Base-by-base conservation (phyloP, 2,797 vertebrate genomes). In the Alosa sapidissima region DNA sequence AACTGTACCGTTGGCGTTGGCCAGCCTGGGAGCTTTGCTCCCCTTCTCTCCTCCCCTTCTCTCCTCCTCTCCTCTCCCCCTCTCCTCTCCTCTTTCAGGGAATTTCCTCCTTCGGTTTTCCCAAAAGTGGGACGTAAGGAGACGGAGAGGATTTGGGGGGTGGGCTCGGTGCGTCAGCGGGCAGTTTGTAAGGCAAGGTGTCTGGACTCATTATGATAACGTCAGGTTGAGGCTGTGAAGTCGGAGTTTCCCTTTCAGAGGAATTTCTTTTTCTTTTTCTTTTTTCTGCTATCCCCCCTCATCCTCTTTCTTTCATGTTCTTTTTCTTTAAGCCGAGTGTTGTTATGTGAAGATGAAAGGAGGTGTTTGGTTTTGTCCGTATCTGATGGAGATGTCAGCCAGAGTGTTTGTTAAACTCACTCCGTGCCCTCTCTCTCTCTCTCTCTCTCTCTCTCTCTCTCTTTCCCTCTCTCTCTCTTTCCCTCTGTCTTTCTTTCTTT, bases 381-480 rank as follows among this genome's bases (percentile, higher is more conserved):
- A 72, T 72, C 65, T 72, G 65, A 72, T 72, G 28, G 28, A 33
- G 65, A 72, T 72, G 65, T 72, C 62, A 68, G 62, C 62, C 62
- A 2, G 28, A 68, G 9, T 24, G 7, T 68, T 72, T 33, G 0
- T 36, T 65, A 72, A 72, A 36, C 28, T 72, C 28, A 36, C 65
- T 72, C 28, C 11, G 1, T 72, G 28, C 72, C 58, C 28, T 28
- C 49, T 16, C 52, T 28, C 62, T 75, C 60, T 45, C 9, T 81
- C 72, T 84, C 21, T 24, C 68, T 55, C 62, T 65, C 47, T 49
- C 28, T 33, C 49, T 54, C 49, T 51, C 36, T 60, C 21, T 60
- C 21, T 21, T n/a, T n/a, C n/a, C n/a, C n/a, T n/a, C n/a, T n/a
- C n/a, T n/a, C n/a, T n/a, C n/a, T 33, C 49, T 55, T 19, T 54